phyloP scores from a whole-genome alignment of 2,797 vertebrate species.

The Lycodopsis pacificus region DNA sequence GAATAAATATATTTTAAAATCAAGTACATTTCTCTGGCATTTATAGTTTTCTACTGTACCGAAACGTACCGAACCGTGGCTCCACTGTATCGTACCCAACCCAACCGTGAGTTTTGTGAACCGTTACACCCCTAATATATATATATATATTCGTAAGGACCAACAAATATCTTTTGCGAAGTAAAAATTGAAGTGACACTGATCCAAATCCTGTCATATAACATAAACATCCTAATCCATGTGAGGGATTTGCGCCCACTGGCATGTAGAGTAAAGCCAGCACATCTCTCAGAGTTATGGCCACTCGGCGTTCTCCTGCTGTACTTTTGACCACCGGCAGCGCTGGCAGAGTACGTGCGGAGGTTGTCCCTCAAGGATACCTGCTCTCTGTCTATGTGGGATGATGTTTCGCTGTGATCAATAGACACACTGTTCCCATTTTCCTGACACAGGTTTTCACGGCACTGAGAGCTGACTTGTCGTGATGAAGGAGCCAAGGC shows the following conservation, averaged over 20 bases:
- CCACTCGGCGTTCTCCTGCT: constrained; percentile 31
- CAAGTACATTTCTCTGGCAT: too few species aligned
- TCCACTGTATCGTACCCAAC: too few species aligned
- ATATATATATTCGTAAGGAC: background rate
- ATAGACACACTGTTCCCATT: constrained; percentile 84
- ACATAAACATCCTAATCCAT: constrained; percentile 34
- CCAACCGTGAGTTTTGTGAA: too few species aligned
- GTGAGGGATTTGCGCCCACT: constrained; percentile 26
- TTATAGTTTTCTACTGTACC: too few species aligned
- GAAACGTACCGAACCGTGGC: too few species aligned
- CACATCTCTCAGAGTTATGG: constrained; percentile 9
- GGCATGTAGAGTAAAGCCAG: constrained; percentile 1
- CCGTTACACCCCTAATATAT: too few species aligned
- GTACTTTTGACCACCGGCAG: constrained; percentile 23
- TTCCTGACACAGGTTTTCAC: constrained; percentile 86
- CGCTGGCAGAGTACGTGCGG: constrained; percentile 21
- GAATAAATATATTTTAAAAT: too few species aligned
- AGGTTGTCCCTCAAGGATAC: constrained; percentile 56
- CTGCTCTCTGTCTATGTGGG: constrained; percentile 52
- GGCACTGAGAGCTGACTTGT: constrained; percentile 68
- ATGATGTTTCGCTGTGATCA: constrained; percentile 84
- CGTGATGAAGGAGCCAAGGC: constrained; percentile 69
- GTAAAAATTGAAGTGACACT: constrained; percentile 34
- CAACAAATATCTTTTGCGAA: constrained; percentile 14
- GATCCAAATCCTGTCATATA: constrained; percentile 47